These are phyloP conservation scores for Ardeotis arabs DNA, from an alignment of 2,113 vertebrate genomes.

Conservation along the genomic window DNA sequence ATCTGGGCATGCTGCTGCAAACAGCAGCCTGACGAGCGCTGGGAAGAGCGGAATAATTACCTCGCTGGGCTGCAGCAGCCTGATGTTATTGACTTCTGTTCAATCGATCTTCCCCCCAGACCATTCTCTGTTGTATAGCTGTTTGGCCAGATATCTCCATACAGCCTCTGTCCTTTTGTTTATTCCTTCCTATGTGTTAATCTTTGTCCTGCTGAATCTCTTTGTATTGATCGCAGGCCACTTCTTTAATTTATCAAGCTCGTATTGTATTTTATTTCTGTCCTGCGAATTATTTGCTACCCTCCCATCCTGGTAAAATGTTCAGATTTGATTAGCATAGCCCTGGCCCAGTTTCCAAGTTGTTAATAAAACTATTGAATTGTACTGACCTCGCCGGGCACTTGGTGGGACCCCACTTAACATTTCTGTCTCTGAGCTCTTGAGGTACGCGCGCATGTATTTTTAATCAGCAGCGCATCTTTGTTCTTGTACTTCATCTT, in stretches of 20 bases:
- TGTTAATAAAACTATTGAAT: constrained; percentile 73
- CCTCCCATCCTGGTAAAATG: constrained; percentile 40
- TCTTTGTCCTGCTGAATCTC: constrained; percentile 69
- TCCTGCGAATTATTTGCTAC: constrained; percentile 58
- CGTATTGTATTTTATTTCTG: constrained; percentile 67
- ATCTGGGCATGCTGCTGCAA: constrained; percentile 28
- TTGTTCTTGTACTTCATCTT: constrained; percentile 8
- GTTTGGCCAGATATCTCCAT: constrained; percentile 55
- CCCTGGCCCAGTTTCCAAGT: constrained; percentile 31
- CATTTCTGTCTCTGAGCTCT: constrained; percentile 43
- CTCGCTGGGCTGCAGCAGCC: constrained; percentile 56
- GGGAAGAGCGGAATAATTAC: constrained; percentile 62
- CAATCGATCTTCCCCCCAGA: constrained; percentile 56
- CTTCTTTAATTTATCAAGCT: constrained; percentile 71
- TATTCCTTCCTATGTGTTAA: constrained; percentile 65
- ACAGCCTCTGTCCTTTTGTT: constrained; percentile 64
- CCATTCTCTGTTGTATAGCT: constrained; percentile 27
- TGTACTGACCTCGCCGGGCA: constrained; percentile 46
- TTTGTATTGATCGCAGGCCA: constrained; percentile 66
- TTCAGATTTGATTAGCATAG: constrained; percentile 63
- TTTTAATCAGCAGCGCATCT: constrained; percentile 58
- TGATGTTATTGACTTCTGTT: constrained; percentile 63
- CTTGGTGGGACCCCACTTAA: constrained; percentile 54
- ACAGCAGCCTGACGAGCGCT: background rate
- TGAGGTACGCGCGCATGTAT: constrained; percentile 17